phyloP scores from a whole-genome alignment of 2,888 invertebrate genomes.

The Volucella inanis region DNA sequence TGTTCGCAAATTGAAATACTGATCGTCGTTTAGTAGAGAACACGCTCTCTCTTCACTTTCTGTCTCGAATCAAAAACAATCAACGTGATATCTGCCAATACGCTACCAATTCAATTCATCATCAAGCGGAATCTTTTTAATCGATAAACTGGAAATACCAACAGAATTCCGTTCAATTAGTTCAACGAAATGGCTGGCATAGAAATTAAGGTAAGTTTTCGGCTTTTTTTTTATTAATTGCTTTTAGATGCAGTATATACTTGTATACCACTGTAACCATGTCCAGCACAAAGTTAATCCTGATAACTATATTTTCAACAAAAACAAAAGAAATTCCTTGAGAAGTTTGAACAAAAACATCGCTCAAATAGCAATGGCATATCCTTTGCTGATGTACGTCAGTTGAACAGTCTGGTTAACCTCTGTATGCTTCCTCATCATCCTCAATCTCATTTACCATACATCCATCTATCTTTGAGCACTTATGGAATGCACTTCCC shows the following conservation, averaged over 20 bases:
- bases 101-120: constrained; percentile 48
- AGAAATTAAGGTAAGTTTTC: constrained; percentile 76
- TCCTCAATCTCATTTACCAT: constrained; percentile 13
- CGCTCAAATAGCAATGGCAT: too few relatives aligned
- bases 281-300: constrained; percentile 2
- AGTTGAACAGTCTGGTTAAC: constrained; percentile 44
- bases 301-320: too few relatives aligned
- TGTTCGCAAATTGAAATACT: constrained; percentile 26
- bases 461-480: constrained; percentile 24
- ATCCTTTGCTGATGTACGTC: background rate
- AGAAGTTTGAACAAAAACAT: too few relatives aligned
- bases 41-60: constrained; percentile 19
- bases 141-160: constrained; percentile 72
- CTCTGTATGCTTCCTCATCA: constrained; percentile 30
- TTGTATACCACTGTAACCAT: too few relatives aligned
- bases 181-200: constrained; percentile 78
- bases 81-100: constrained; percentile 20
- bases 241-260: too few relatives aligned
- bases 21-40: constrained; percentile 31
- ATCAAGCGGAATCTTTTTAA: constrained; percentile 71
- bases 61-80: constrained; percentile 38
- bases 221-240: background rate
- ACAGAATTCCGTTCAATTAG: constrained; percentile 71
- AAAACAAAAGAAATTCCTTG: too few relatives aligned
- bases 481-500: constrained; percentile 18